Percentiles rank a stretch among this genome's conserved stretches.
These are phyloP conservation scores for Agrypnia vestita DNA, from an alignment of 1,140 invertebrate species.

Conservation along the genomic window DNA sequence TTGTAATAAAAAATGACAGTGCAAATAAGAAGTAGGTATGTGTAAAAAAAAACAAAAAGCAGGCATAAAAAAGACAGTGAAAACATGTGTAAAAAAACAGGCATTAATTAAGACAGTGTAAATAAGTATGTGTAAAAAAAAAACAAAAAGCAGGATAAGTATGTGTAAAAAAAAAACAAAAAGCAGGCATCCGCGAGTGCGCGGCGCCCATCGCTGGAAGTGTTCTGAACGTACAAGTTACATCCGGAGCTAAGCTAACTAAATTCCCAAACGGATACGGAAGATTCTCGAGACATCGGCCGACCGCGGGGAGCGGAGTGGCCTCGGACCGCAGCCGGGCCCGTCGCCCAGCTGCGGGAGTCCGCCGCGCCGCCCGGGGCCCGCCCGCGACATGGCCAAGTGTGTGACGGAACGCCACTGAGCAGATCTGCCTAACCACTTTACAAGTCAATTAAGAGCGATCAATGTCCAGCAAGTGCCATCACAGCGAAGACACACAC, in stretches of 20 bases:
- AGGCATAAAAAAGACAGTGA: too few relatives aligned
- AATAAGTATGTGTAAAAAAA: too few relatives aligned
- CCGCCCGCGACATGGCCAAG: constrained; percentile 49
- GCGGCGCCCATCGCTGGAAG: constrained; percentile 60
- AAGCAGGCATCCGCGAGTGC: constrained; percentile 61
- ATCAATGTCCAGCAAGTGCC: constrained; percentile 62
- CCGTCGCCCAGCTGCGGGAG: constrained; percentile 46
- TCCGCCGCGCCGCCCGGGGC: constrained; percentile 49
- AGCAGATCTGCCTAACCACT: constrained; percentile 59
- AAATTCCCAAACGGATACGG: constrained; percentile 51
- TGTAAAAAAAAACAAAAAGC: too few relatives aligned
- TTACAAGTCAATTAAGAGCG: constrained; percentile 54
- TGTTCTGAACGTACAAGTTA: constrained; percentile 61
- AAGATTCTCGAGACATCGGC: constrained; percentile 52
- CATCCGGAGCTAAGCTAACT: constrained; percentile 62
- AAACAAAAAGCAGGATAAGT: too few relatives aligned
- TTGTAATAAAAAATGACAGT: too few relatives aligned
- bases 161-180: constrained; percentile 48
- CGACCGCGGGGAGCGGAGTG: constrained; percentile 50
- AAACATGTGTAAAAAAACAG: too few relatives aligned
- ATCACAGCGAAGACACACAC: constrained; percentile 60
- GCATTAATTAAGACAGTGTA: too few relatives aligned
- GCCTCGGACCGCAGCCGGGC: constrained; percentile 40
- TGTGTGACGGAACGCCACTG: constrained; percentile 59
- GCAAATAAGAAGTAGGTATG: too few relatives aligned